Conservation (phyloP, 2,113 vertebrate genomes). For the Caranx ignobilis region DNA sequence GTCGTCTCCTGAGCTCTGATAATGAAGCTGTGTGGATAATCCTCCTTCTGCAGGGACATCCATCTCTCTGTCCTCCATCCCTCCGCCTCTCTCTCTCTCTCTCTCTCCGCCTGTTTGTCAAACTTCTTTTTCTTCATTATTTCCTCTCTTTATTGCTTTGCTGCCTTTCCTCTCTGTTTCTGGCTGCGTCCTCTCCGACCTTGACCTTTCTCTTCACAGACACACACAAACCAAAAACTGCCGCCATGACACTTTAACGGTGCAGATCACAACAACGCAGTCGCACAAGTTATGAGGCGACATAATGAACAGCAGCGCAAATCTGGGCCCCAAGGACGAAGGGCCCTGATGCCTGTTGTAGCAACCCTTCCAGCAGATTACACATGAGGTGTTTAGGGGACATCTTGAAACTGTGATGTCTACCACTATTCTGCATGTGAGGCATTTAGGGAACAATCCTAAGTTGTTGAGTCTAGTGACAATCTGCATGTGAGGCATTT, state of each 20-base stretch:
- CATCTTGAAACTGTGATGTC: too few species aligned
- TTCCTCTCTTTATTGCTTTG: conserved; percentile 4
- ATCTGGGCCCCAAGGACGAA: too few species aligned
- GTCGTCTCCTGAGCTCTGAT: conserved; percentile 43
- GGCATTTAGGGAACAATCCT: too few species aligned
- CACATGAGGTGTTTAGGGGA: too few species aligned
- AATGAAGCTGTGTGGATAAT: conserved; percentile 45
- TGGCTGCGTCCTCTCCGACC: background rate
- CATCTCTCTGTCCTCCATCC: conserved; percentile 1
- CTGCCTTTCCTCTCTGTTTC: background rate
- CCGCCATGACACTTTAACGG: background rate
- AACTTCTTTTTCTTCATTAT: conserved; percentile 1
- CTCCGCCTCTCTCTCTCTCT: background rate
- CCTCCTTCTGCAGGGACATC: conserved; percentile 21
- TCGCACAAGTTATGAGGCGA: too few species aligned
- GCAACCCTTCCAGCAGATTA: too few species aligned
- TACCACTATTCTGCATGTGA: too few species aligned
- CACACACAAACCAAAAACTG: conserved; percentile 3
- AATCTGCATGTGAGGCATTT: too few species aligned
- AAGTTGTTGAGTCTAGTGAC: too few species aligned
- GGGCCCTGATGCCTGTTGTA: too few species aligned
- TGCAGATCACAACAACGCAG: background rate
- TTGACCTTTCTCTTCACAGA: background rate
- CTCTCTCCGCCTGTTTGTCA: conserved; percentile 13
- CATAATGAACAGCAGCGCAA: too few species aligned